These are phyloP conservation scores for Styela plicata DNA, from an alignment of 23 tunicate genomes.

Conservation along the genomic window DNA sequence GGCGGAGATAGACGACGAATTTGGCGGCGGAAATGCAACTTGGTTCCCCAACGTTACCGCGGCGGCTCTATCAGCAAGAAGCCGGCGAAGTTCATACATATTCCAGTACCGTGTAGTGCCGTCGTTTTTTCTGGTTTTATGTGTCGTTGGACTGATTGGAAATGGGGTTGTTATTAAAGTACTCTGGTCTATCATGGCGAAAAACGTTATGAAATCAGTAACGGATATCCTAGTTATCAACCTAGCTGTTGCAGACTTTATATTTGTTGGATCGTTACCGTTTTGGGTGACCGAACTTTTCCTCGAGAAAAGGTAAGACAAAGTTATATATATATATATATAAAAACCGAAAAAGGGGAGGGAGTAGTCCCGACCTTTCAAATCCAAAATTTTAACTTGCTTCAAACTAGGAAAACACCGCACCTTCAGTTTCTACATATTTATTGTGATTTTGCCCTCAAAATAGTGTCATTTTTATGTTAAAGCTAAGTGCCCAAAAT, in stretches of 20 bases:
- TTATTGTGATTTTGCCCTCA: too few species aligned
- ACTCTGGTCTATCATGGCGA: conserved; percentile 22
- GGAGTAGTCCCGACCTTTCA: too few species aligned
- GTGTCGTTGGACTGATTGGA: conserved; percentile 67
- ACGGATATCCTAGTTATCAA: conserved; percentile 73
- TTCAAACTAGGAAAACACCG: too few species aligned
- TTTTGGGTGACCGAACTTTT: conserved; percentile 70
- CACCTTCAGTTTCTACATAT: too few species aligned
- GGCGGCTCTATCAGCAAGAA: not conserved
- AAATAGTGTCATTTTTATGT: too few species aligned
- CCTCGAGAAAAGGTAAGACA: conserved; percentile 39
- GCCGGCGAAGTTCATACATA: not conserved
- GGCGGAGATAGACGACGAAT: not conserved
- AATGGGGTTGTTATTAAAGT: conserved; percentile 69
- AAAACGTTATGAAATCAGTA: conserved; percentile 26
- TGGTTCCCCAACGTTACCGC: conserved; percentile 8
- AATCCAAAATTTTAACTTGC: too few species aligned
- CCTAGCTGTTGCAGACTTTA: conserved; percentile 83
- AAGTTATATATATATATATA: too few species aligned
- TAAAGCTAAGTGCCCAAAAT: too few species aligned
- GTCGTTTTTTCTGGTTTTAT: conserved; percentile 42
- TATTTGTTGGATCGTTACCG: conserved; percentile 81
- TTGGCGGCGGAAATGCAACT: not conserved
- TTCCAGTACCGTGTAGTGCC: conserved; percentile 42
- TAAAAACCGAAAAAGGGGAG: too few species aligned